phyloP scores from a whole-genome alignment of 2,888 invertebrate genomes.

The Cryptocheilus praepositus region DNA sequence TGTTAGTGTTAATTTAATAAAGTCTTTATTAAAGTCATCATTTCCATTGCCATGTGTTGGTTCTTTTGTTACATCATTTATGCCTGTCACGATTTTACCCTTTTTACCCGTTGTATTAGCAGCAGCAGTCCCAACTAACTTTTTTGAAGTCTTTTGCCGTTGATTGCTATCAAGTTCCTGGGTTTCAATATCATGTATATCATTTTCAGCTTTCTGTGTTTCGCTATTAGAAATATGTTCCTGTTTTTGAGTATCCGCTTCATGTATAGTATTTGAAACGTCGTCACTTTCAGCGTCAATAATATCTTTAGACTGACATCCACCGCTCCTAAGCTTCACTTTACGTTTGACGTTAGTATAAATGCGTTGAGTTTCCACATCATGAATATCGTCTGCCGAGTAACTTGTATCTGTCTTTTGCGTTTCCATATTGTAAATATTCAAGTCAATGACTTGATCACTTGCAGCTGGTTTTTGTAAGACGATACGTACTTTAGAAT shows the following conservation, averaged over 20 bases:
- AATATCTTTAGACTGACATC: slow-evolving; percentile 18
- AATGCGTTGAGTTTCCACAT: slow-evolving; percentile 44
- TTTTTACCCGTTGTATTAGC: not conserved
- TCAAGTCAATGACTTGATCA: not conserved
- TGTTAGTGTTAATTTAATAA: not conserved
- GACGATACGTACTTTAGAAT: not conserved
- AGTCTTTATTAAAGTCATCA: not conserved
- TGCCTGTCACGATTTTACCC: not conserved
- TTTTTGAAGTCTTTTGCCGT: no score
- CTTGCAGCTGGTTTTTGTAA: slow-evolving; percentile 8
- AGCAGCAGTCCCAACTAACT: not conserved
- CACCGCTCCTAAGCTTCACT: not conserved
- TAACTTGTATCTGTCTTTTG: slow-evolving; percentile 17
- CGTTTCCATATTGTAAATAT: slow-evolving; percentile 49
- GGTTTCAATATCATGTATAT: not conserved
- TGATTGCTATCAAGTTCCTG: not conserved
- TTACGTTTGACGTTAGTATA: not conserved
- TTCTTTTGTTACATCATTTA: not conserved
- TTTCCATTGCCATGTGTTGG: no score
- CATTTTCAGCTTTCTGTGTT: not conserved
- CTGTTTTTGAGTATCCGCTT: slow-evolving; percentile 12
- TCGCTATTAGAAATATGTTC: not conserved
- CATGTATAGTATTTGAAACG: not conserved
- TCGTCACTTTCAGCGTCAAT: slow-evolving; percentile 42
- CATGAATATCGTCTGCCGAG: slow-evolving; percentile 31